A percentile compares a stretch with the other conserved stretches of the same genome.
phyloP scores from a whole-genome alignment of 2,888 invertebrate species.

The Sphinx pinastri region DNA sequence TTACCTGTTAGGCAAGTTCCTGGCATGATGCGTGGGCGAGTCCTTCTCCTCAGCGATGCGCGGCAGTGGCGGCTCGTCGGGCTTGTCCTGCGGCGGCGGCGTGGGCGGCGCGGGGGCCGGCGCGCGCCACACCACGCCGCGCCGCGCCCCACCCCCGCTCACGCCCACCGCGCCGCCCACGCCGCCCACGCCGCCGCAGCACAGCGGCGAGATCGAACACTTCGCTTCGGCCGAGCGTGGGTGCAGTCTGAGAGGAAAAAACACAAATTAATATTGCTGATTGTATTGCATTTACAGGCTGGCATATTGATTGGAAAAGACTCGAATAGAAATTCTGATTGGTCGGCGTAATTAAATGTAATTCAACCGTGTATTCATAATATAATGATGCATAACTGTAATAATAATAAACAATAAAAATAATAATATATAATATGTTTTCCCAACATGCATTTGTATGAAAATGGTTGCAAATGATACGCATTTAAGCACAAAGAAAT shows the following conservation, averaged over 20 bases:
- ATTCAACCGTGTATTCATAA: too few species aligned
- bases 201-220: conserved; percentile 92
- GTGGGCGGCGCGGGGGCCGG: conserved; percentile 67
- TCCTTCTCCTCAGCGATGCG: conserved; percentile 95
- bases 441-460: background rate
- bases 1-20: conserved; percentile 61
- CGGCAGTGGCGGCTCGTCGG: conserved; percentile 85
- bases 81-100: conserved; percentile 66
- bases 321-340: too few species aligned
- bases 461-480: background rate
- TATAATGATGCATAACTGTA: too few species aligned
- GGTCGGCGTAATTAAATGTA: too few species aligned
- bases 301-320: too few species aligned
- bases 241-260: conserved; percentile 85
- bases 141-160: conserved; percentile 62
- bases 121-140: conserved; percentile 59
- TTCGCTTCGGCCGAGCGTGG: conserved; percentile 95
- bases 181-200: conserved; percentile 82
- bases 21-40: conserved; percentile 87
- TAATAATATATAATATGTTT: too few species aligned
- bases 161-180: conserved; percentile 70
- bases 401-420: too few species aligned
- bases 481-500: background rate
- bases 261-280: background rate
- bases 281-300: too few species aligned